Conservation (phyloP, 2,888 invertebrate species). For the Alsophila aescularia region DNA sequence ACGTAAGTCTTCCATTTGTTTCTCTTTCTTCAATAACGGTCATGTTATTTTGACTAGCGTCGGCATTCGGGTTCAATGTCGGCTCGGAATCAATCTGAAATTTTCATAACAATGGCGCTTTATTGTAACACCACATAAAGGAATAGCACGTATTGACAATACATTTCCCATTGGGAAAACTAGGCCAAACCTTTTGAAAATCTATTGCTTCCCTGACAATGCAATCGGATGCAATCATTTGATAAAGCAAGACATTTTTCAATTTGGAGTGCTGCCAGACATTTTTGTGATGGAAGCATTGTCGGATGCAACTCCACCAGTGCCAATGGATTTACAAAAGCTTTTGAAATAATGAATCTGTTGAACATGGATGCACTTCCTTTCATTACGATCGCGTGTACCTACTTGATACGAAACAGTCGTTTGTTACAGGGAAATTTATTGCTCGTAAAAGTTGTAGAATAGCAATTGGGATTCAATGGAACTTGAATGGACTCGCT, state of each 20-base stretch:
- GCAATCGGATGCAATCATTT: constrained; percentile 61
- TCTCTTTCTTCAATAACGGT: constrained; percentile 31
- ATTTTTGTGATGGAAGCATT: constrained; percentile 63
- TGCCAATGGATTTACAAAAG: constrained; percentile 7
- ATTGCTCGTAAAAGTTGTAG: constrained; percentile 20
- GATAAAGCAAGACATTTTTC: constrained; percentile 68
- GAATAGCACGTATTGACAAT: constrained; percentile 53
- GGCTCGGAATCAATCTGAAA: constrained; percentile 53
- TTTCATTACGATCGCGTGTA: constrained; percentile 3
- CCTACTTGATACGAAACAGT: constrained; percentile 8
- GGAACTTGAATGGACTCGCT: neutral
- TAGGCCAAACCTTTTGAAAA: constrained; percentile 72
- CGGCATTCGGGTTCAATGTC: constrained; percentile 39
- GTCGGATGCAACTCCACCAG: constrained; percentile 38
- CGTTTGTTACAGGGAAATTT: constrained; percentile 18
- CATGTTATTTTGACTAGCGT: constrained; percentile 39
- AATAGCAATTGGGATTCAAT: constrained; percentile 9
- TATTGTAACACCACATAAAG: constrained; percentile 59
- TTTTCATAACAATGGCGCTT: constrained; percentile 51
- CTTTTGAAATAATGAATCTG: constrained; percentile 6
- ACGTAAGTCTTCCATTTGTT: constrained; percentile 18
- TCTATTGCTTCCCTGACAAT: constrained; percentile 58
- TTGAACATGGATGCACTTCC: constrained; percentile 26
- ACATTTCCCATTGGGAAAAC: constrained; percentile 59
- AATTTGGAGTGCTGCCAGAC: constrained; percentile 70